Base-by-base conservation (phyloP, 2,113 vertebrate species). In the Macquaria ambigua region DNA sequence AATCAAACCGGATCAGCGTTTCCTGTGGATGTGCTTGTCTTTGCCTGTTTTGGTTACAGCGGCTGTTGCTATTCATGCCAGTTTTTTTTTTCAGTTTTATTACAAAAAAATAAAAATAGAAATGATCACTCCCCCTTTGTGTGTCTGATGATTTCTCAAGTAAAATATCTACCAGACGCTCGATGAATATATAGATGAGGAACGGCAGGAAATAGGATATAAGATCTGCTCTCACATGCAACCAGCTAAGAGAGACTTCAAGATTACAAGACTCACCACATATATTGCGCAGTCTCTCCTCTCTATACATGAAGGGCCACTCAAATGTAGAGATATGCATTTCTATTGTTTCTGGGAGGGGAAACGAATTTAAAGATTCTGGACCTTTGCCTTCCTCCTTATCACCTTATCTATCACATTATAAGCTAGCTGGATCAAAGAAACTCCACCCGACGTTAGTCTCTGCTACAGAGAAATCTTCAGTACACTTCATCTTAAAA, bases 161-260 rank as follows among this genome's bases (percentile, higher is more conserved):
- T 18, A 20, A 56, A 66, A 20, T 4, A 12, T 41, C 52, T 28
- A 15, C 18, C 41, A 8, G 56, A 34, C 50, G 18, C 16, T 77
- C 1, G 16, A 39, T 46, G n/a, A 68, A 18, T 14, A 14, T 23
- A 15, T 5, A 25, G 37, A 31, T 12, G 28, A 52, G 9, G 8
- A 72, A 52, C 6, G 5, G 3, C 67, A 72, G 46, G 66, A 88
- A 85, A 58, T 0, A 68, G 59, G 34, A 34, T 34, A 79, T 53
- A 79, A 71, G 25, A 74, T 71, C 25, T 31, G 34, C 48, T 63
- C 39, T 73, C 1, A 18, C 15, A 37, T 55, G 15, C 62, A 63
- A 28, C 0, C 59, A 23, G 48, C 62, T 18, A 0, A 55, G 25
- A 72, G 11, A 71, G 2, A 39, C 15, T 50, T 48, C 20, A 48